These are phyloP conservation scores for Lathronympha strigana DNA, from an alignment of 2,888 invertebrate genomes.

Conservation along the genomic window DNA sequence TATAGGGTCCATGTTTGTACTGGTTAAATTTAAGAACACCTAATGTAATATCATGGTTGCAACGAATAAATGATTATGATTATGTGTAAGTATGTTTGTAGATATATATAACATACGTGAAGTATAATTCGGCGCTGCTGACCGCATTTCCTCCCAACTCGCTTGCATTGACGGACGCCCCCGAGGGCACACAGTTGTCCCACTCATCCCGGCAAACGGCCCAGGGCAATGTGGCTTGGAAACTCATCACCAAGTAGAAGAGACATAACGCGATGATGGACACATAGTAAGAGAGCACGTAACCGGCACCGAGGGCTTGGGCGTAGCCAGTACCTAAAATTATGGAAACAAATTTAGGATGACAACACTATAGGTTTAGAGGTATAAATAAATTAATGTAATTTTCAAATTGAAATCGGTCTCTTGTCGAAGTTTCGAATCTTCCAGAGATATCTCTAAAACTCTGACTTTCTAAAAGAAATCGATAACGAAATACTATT, in stretches of 20 bases:
- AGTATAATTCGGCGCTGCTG: conserved; percentile 85
- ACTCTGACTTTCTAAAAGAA: too few species aligned
- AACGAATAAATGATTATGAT: too few species aligned
- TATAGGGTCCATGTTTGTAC: too few species aligned
- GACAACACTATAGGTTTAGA: too few species aligned
- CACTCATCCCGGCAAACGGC: conserved; percentile 85
- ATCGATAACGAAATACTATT: too few species aligned
- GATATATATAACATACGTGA: conserved; percentile 72
- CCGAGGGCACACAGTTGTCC: conserved; percentile 77
- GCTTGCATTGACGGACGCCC: conserved; percentile 54
- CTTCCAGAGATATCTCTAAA: too few species aligned
- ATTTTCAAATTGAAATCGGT: too few species aligned
- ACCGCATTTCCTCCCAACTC: conserved; percentile 52
- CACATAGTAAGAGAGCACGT: conserved; percentile 90
- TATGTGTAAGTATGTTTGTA: too few species aligned
- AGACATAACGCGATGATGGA: conserved; percentile 89
- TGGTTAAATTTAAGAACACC: too few species aligned
- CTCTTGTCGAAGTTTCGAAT: too few species aligned
- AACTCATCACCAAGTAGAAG: conserved; percentile 89
- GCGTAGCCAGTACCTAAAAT: conserved; percentile 88
- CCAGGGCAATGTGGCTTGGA: conserved; percentile 89
- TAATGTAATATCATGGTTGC: too few species aligned
- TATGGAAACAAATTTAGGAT: background rate
- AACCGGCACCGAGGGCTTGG: conserved; percentile 85
- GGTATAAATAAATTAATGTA: too few species aligned